Evolutionary conservation across 2,888 invertebrate genomes (phyloP), one percentile per base, ranked within the genome.

Genomic region (Ophion ellenae): DNA sequence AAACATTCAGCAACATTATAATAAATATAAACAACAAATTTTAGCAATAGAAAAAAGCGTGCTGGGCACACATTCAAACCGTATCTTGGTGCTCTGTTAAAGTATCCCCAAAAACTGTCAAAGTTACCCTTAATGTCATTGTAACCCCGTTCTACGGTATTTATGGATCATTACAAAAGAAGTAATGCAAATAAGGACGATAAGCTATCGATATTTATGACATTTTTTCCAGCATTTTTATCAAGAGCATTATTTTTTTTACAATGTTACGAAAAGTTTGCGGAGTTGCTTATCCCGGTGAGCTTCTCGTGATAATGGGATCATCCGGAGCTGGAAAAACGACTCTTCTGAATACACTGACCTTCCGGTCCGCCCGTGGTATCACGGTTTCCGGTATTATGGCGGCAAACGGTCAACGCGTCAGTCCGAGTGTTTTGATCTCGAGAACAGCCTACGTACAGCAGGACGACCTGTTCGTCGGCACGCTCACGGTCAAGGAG

Each of bases 291-390:
- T 96, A 97, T 92, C 97, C 98, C 0, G 98, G 98, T 0, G 98
- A 98, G 92, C 94, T 98, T 45, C 94, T 98, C 69, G 98, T 98
- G 1, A 97, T 98, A 70, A 96, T 98, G 96, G 98, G 98, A 0
- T 97, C 97, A 0, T 97, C 97, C 45, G 99, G 99, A 0, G 98
- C 99, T 0, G 99, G 99, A 2, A 99, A 99, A 95, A 99, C 99
- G 0, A 99, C 99, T 0, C 95, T 99, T 3, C 95, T 99, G 82
- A 99, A 99, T 94, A 96, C 98, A 0, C 94, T 99, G 87, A 98
- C 98, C 7, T 97, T 97, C 93, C 96, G 98, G 36, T 96, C 97
- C n/a, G 95, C 96, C 0, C 95, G 95, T 45, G 96, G 96, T 2
- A 95, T 97, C 2, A 95, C 96, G 24, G 95, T 97, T 66, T 95